Evolutionary conservation across 2,797 vertebrate genomes (phyloP).

Genomic region (Poeciliopsis gracilis): DNA sequence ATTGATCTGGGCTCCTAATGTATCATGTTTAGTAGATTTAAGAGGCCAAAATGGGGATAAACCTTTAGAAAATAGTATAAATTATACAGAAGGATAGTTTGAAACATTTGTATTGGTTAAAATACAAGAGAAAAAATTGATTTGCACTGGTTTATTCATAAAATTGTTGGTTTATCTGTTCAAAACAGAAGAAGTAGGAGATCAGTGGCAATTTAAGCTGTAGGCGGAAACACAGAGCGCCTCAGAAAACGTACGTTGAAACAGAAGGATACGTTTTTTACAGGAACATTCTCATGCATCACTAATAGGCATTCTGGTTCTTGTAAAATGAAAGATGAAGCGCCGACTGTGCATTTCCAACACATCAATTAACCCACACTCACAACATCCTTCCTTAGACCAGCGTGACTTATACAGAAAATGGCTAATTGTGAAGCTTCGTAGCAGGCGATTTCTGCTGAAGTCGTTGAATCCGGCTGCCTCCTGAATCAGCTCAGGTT

Average conservation of each 20-base stretch:
- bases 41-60: background rate
- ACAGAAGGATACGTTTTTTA: background rate
- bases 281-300: background rate
- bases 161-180: background rate
- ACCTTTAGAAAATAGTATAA: background rate
- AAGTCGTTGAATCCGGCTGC: background rate
- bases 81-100: too few relatives aligned
- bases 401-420: background rate
- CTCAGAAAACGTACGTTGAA: background rate
- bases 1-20: background rate
- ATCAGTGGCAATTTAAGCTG: background rate
- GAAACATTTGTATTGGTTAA: background rate
- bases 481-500: constrained; percentile 34
- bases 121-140: background rate
- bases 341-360: background rate
- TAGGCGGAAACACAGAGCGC: background rate
- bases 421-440: background rate
- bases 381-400: background rate
- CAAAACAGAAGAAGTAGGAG: background rate
- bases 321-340: background rate
- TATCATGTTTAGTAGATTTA: background rate
- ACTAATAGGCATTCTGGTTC: background rate
- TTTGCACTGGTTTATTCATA: background rate
- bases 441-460: background rate
- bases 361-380: background rate